Conservation (phyloP, 2,797 vertebrate genomes). For the Channa striata region DNA sequence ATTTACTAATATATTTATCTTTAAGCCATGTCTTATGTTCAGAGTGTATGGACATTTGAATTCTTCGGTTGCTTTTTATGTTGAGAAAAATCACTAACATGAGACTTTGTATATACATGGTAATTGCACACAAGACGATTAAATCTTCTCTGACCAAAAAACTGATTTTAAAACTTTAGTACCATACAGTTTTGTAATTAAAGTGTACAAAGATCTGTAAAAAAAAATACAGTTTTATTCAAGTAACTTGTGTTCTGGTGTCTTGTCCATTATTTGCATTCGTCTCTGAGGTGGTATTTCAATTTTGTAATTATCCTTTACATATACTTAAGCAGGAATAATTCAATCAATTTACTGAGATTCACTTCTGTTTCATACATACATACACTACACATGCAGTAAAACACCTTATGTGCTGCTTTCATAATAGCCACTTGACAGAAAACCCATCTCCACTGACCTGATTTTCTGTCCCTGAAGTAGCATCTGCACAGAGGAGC, state of each 20-base stretch:
- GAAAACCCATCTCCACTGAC: slow-evolving; percentile 25
- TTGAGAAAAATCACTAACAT: slow-evolving; percentile 95
- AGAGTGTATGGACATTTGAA: slow-evolving; percentile 94
- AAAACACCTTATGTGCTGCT: no score
- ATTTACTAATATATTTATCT: slow-evolving; percentile 99
- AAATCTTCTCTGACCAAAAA: slow-evolving; percentile 99
- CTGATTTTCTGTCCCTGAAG: not conserved
- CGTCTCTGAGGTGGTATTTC: not conserved
- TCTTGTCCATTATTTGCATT: slow-evolving; percentile 45
- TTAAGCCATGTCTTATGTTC: slow-evolving; percentile 99
- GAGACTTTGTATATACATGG: slow-evolving; percentile 97
- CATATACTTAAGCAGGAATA: not conserved
- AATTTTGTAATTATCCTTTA: not conserved
- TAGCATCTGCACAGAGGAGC: slow-evolving; percentile 1
- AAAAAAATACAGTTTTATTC: slow-evolving; percentile 99
- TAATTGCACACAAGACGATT: slow-evolving; percentile 98
- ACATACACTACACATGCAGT: not conserved
- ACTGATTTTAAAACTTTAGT: slow-evolving; percentile 95
- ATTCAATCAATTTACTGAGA: not conserved
- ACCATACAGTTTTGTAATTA: slow-evolving; percentile 98
- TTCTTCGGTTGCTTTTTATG: slow-evolving; percentile 83
- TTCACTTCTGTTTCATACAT: not conserved
- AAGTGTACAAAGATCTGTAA: slow-evolving; percentile 99
- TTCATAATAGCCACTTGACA: not conserved
- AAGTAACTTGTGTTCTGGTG: slow-evolving; percentile 75